phyloP scores from a whole-genome alignment of 2,888 invertebrate species.

The Arge pagana region DNA sequence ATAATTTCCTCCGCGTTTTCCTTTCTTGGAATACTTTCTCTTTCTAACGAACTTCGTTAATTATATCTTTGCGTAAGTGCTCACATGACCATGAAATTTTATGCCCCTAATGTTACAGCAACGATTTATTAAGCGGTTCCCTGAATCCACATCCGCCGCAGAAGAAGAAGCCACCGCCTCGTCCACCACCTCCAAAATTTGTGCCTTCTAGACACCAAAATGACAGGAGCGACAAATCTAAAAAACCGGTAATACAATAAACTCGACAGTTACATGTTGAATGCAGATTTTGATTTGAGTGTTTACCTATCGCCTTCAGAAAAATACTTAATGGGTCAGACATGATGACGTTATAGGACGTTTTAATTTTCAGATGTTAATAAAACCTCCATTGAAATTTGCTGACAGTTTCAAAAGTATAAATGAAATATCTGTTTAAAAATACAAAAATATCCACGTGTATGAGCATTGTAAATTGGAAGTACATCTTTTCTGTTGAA shows the following conservation, averaged over 20 bases:
- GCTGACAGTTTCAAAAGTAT: no score
- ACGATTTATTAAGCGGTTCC: constrained; percentile 61
- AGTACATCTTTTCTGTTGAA: neutral
- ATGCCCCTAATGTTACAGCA: constrained; percentile 56
- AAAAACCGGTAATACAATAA: constrained; percentile 50
- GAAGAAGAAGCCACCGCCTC: constrained; percentile 74
- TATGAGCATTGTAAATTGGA: constrained; percentile 16
- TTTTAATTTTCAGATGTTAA: no score
- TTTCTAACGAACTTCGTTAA: neutral
- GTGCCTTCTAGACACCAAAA: constrained; percentile 37
- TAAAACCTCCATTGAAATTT: neutral
- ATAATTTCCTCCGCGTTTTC: neutral
- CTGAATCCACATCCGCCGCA: constrained; percentile 60
- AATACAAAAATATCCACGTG: constrained; percentile 15
- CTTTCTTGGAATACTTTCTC: neutral
- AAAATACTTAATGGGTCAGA: no score
- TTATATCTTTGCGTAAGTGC: neutral
- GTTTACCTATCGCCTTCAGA: no score
- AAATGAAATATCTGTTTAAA: neutral
- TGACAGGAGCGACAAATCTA: constrained; percentile 45
- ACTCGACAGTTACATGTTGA: no score
- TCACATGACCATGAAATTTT: neutral
- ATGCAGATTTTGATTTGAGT: no score
- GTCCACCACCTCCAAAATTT: constrained; percentile 72
- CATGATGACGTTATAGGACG: no score